Conservation (phyloP, 2,888 invertebrate genomes). For the Oeneis ivallda region DNA sequence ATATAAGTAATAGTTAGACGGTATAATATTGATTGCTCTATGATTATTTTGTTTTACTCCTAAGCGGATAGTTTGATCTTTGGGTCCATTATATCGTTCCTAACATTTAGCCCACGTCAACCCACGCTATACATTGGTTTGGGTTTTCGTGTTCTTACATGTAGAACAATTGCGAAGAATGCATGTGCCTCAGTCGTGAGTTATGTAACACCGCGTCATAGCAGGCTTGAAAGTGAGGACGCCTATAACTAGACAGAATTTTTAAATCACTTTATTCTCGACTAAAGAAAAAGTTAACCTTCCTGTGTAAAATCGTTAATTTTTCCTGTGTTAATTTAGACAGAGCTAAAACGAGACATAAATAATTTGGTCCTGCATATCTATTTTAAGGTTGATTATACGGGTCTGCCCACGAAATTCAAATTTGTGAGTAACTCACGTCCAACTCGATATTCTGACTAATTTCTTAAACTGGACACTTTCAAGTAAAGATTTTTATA, state of each 20-base stretch:
- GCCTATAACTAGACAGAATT: background rate
- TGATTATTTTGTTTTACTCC: conserved; percentile 62
- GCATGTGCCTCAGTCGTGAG: background rate
- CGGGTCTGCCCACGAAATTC: too few species aligned
- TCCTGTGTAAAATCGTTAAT: too few species aligned
- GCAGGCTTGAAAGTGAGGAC: background rate
- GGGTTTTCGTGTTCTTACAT: background rate
- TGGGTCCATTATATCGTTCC: conserved; percentile 15
- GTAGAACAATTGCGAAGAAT: background rate
- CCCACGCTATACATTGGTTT: background rate
- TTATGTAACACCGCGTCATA: background rate
- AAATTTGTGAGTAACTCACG: too few species aligned
- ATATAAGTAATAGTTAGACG: conserved; percentile 55
- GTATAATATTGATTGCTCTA: conserved; percentile 52
- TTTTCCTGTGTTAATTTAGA: too few species aligned
- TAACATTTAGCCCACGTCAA: background rate
- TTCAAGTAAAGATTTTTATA: too few species aligned
- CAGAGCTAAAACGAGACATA: too few species aligned
- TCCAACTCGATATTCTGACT: too few species aligned
- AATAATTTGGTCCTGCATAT: too few species aligned
- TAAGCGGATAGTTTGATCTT: conserved; percentile 22
- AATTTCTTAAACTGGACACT: too few species aligned
- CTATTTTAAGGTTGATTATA: too few species aligned
- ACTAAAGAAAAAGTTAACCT: background rate
- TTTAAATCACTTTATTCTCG: background rate